Conservation (phyloP, 1,140 invertebrate species). For the Rhysida immarginata region DNA sequence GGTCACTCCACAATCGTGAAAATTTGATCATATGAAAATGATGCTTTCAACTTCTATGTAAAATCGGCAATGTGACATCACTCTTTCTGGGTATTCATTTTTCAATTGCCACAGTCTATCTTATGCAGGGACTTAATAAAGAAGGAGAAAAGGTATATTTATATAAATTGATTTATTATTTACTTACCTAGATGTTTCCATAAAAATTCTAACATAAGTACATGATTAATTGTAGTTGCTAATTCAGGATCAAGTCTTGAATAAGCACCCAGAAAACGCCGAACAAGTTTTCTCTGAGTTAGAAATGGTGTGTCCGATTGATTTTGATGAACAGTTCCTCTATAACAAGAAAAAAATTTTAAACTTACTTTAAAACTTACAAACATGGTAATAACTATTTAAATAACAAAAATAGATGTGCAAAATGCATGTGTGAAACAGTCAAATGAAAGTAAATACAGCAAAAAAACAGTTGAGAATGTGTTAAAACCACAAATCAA, state of each 20-base stretch:
- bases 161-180: background rate
- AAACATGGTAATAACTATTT: background rate
- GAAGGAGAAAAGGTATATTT: too few species aligned
- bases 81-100: too few species aligned
- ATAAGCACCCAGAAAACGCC: conserved; percentile 25
- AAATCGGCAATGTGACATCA: too few species aligned
- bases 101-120: too few species aligned
- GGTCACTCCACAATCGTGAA: too few species aligned
- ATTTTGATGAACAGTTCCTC: conserved; percentile 35
- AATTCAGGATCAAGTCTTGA: conserved; percentile 25
- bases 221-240: conserved; percentile 26
- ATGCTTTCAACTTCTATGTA: too few species aligned
- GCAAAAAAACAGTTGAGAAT: background rate
- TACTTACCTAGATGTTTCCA: conserved; percentile 29
- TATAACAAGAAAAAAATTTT: conserved; percentile 25
- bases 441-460: background rate
- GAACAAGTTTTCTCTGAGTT: conserved; percentile 21
- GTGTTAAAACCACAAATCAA: background rate
- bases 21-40: too few species aligned
- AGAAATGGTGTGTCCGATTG: conserved; percentile 34
- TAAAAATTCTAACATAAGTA: conserved; percentile 26
- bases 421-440: too few species aligned
- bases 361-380: background rate
- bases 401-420: background rate
- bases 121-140: too few species aligned